Conservation (phyloP, 37 sponge, comb jelly and placozoan species). For the Lycopodina hypogea region DNA sequence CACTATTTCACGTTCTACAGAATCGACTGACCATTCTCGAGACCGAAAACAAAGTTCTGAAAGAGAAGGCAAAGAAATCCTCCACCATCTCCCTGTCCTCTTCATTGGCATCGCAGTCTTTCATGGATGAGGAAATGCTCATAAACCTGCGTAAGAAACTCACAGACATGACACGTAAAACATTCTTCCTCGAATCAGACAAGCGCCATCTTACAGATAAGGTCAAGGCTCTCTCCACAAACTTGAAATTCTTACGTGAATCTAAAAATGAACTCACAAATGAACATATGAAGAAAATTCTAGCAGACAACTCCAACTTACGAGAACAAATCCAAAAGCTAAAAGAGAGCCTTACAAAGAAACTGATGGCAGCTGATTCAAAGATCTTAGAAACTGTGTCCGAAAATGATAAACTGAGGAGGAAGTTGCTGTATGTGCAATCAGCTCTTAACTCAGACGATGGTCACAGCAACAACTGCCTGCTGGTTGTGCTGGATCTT, state of each 20-base stretch:
- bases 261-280: conserved; percentile 11
- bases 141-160: conserved; percentile 34
- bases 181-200: conserved; percentile 42
- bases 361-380: conserved; percentile 28
- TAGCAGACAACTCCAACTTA: conserved; percentile 21
- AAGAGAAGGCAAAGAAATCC: background rate
- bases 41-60: conserved; percentile 32
- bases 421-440: background rate
- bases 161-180: conserved; percentile 26
- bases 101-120: background rate
- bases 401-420: conserved; percentile 45
- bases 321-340: conserved; percentile 1
- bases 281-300: conserved; percentile 5
- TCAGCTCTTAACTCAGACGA: background rate
- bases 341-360: conserved; percentile 24
- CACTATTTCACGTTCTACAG: conserved; percentile 17
- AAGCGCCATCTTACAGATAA: conserved; percentile 31
- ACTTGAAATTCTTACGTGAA: conserved; percentile 22
- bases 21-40: conserved; percentile 14
- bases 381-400: conserved; percentile 24
- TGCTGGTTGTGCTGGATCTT: background rate
- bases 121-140: conserved; percentile 3
- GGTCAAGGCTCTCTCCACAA: background rate
- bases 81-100: background rate
- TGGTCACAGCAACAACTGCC: background rate